Conservation (phyloP, 2,888 invertebrate genomes). For the Spodoptera exigua region DNA sequence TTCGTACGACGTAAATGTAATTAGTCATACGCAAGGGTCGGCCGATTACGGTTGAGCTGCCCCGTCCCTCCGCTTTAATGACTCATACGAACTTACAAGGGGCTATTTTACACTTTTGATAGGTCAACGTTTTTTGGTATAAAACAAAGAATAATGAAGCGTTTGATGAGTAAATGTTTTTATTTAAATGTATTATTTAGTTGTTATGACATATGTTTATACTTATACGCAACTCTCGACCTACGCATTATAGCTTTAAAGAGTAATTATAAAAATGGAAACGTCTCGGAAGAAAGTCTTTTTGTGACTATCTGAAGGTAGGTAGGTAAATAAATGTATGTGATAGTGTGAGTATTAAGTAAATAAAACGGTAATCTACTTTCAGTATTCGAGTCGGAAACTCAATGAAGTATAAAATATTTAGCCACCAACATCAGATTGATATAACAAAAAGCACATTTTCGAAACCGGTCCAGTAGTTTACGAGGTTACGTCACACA, state of each 20-base stretch:
- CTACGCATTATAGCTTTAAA: too few species aligned
- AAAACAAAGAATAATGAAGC: constrained; percentile 36
- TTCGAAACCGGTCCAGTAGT: constrained; percentile 18
- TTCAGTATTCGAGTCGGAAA: too few species aligned
- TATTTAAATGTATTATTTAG: constrained; percentile 11
- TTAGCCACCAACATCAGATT: neutral
- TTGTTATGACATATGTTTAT: neutral
- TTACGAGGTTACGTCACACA: constrained; percentile 25
- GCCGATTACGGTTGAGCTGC: constrained; percentile 34
- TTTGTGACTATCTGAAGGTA: too few species aligned
- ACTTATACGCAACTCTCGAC: neutral
- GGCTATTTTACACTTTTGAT: constrained; percentile 4
- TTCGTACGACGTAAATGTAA: constrained; percentile 8
- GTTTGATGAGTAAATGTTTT: constrained; percentile 24
- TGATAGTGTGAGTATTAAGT: too few species aligned
- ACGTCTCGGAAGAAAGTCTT: too few species aligned
- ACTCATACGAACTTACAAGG: neutral
- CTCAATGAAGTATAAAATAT: neutral
- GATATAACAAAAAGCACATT: constrained; percentile 1
- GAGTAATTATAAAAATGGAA: too few species aligned
- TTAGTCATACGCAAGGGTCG: constrained; percentile 17
- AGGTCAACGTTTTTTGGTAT: constrained; percentile 38
- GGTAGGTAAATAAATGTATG: too few species aligned
- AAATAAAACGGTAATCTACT: too few species aligned
- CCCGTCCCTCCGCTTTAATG: constrained; percentile 1